Evolutionary conservation across 2,888 invertebrate species (phyloP).

Genomic region (Lochmaea crataegi): DNA sequence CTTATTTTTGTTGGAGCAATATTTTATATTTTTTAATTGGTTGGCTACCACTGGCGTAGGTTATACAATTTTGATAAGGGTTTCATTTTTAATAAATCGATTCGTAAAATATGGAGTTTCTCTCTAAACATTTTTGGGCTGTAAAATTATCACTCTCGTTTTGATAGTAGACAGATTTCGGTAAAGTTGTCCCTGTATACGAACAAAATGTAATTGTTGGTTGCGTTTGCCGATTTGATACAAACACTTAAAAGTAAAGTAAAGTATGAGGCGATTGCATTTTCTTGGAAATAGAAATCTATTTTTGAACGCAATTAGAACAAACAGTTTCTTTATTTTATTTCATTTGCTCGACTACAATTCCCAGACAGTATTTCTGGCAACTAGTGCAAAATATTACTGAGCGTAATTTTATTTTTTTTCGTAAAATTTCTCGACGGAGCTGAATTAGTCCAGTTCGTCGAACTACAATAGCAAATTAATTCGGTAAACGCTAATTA

Average conservation of each 20-base stretch:
- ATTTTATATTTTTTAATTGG: too few relatives aligned
- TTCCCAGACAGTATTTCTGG: slow-evolving; percentile 43
- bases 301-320: slow-evolving; percentile 43
- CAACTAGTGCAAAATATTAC: slow-evolving; percentile 40
- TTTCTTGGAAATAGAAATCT: slow-evolving; percentile 44
- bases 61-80: too few relatives aligned
- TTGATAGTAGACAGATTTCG: background rate
- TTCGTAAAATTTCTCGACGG: slow-evolving; percentile 42
- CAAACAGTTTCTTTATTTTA: slow-evolving; percentile 43
- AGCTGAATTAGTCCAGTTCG: slow-evolving; percentile 4
- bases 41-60: too few relatives aligned
- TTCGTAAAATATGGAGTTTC: too few relatives aligned
- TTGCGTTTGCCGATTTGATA: slow-evolving; percentile 29
- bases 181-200: background rate
- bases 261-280: slow-evolving; percentile 32
- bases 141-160: background rate
- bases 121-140: too few relatives aligned
- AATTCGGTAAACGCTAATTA: background rate
- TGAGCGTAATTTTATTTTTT: slow-evolving; percentile 28
- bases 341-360: slow-evolving; percentile 43
- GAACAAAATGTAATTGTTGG: slow-evolving; percentile 17
- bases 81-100: too few relatives aligned
- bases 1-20: too few relatives aligned
- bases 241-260: slow-evolving; percentile 14
- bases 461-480: background rate